Evolutionary conservation across 2,888 invertebrate species (phyloP).

Genomic region (Campoplex capitator): DNA sequence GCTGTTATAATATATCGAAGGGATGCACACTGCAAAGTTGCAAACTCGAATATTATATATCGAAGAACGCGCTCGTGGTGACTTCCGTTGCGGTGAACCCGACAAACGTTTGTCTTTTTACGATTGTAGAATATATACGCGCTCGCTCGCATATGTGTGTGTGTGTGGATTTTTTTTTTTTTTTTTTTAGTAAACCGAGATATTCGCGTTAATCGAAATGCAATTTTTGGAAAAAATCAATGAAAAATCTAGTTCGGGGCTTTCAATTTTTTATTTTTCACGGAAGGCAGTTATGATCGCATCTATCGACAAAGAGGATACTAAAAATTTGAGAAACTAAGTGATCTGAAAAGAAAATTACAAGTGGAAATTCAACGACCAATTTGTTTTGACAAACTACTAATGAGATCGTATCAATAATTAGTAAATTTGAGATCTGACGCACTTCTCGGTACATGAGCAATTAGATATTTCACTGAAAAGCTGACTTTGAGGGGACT

Average conservation of each 20-base stretch:
- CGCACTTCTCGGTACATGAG: background rate
- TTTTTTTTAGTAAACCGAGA: background rate
- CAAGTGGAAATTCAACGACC: background rate
- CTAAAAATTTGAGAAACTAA: background rate
- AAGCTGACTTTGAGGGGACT: background rate
- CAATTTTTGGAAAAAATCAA: background rate
- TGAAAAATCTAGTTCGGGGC: no score
- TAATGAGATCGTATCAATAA: background rate
- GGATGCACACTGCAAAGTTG: conserved; percentile 56
- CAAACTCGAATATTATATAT: conserved; percentile 60
- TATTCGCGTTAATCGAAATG: background rate
- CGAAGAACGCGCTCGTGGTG: conserved; percentile 56
- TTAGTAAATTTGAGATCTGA: background rate
- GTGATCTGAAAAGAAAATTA: background rate
- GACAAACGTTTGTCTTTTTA: conserved; percentile 63
- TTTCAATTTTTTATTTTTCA: background rate
- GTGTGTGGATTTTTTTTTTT: background rate
- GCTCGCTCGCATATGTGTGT: background rate
- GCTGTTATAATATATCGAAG: conserved; percentile 40
- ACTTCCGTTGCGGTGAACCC: conserved; percentile 63
- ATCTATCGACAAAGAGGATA: background rate
- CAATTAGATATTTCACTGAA: background rate
- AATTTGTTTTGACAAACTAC: background rate
- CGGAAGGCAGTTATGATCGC: no score
- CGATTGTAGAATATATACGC: conserved; percentile 45